Conservation (phyloP, 1,140 invertebrate genomes). For the Listronotus oregonensis region DNA sequence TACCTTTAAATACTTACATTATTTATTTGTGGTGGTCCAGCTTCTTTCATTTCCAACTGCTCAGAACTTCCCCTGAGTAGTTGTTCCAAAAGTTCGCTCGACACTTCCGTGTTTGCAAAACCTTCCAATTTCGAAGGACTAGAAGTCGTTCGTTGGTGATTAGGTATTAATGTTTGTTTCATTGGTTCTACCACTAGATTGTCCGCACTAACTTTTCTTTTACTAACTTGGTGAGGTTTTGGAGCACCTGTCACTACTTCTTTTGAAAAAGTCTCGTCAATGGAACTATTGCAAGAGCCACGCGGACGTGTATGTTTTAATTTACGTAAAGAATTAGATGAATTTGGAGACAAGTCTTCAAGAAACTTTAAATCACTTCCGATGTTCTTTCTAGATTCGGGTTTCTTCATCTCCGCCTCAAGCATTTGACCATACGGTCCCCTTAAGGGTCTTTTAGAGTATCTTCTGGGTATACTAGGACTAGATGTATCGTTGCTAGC, state of each 20-base stretch:
- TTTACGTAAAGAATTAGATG: conserved; percentile 37
- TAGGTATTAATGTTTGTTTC: conserved; percentile 57
- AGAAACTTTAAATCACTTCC: conserved; percentile 63
- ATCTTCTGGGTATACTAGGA: conserved; percentile 60
- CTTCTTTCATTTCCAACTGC: conserved; percentile 63
- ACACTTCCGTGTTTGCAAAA: conserved; percentile 60
- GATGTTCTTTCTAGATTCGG: conserved; percentile 60
- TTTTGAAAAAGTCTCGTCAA: conserved; percentile 58
- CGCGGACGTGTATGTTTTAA: conserved; percentile 43
- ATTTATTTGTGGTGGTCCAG: conserved; percentile 41
- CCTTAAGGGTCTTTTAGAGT: conserved; percentile 74
- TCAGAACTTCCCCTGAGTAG: conserved; percentile 77
- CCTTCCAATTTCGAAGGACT: conserved; percentile 78
- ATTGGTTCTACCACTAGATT: conserved; percentile 52
- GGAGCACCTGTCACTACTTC: conserved; percentile 28
- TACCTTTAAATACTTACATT: conserved; percentile 17
- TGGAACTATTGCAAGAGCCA: conserved; percentile 54
- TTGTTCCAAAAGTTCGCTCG: conserved; percentile 72
- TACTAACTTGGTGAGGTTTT: conserved; percentile 32
- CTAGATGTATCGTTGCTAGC: conserved; percentile 43
- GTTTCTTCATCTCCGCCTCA: conserved; percentile 81
- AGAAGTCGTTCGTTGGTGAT: conserved; percentile 77
- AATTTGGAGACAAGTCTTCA: conserved; percentile 51
- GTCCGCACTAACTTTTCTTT: conserved; percentile 62
- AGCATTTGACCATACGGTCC: conserved; percentile 84